phyloP scores from a whole-genome alignment of 2,113 vertebrate genomes.

The Turdus rufiventris region DNA sequence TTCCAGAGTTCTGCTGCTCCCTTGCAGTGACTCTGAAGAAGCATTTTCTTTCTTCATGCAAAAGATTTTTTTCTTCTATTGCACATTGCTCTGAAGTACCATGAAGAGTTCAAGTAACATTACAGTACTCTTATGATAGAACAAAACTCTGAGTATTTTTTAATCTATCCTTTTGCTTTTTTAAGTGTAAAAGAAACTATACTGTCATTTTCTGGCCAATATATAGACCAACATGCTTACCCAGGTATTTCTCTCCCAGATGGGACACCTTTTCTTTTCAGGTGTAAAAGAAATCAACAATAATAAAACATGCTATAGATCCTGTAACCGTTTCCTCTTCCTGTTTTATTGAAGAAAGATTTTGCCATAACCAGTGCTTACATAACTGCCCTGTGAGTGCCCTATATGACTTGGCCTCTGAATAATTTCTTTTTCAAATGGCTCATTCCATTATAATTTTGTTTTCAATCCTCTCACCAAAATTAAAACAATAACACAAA shows the following conservation, averaged over 20 bases:
- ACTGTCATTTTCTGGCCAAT: not conserved
- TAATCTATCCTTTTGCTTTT: not conserved
- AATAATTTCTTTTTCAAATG: not conserved
- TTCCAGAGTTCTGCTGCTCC: not conserved
- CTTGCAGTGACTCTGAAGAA: not conserved
- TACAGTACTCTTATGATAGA: not conserved
- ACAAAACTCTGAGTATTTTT: not conserved
- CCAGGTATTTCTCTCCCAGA: not conserved
- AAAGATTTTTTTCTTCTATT: not conserved
- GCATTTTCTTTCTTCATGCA: not conserved
- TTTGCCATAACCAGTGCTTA: not conserved
- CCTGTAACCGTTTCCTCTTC: not conserved
- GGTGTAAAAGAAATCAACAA: not conserved
- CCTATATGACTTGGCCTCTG: not conserved
- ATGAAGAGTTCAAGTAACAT: not conserved
- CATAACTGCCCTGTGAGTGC: not conserved
- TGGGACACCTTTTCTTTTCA: not conserved
- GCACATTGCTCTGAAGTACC: not conserved
- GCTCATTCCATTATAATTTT: not conserved
- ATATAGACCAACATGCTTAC: not conserved
- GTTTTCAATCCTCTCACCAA: not conserved
- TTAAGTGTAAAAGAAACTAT: not conserved
- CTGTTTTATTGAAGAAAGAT: not conserved
- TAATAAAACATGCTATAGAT: not conserved
- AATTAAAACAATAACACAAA: not conserved